A percentile compares a stretch with the other conserved stretches of the same genome.
phyloP scores from a whole-genome alignment of 2,888 invertebrate species.

The Lepidochrysops patricia region DNA sequence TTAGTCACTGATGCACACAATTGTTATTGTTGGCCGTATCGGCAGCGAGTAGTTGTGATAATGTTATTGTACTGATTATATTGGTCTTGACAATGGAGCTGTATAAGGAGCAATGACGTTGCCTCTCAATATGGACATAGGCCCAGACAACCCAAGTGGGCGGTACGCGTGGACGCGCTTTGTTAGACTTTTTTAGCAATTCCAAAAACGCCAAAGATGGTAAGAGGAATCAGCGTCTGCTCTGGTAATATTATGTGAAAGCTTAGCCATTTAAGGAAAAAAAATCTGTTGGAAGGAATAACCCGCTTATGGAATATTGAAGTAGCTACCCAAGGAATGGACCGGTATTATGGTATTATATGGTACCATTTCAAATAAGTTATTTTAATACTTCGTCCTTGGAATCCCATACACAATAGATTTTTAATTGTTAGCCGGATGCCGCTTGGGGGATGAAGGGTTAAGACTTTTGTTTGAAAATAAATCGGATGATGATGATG shows the following conservation, averaged over 20 bases:
- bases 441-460: no score
- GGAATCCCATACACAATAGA: no score
- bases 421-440: no score
- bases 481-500: not conserved
- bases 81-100: slow-evolving; percentile 9
- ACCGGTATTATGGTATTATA: no score
- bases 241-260: no score
- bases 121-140: not conserved
- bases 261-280: no score
- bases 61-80: slow-evolving; percentile 2
- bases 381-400: no score
- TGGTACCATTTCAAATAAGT: no score
- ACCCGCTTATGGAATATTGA: no score
- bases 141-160: not conserved
- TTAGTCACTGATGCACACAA: not conserved
- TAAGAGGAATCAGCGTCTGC: not conserved
- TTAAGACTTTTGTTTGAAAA: no score
- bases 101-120: slow-evolving; percentile 6
- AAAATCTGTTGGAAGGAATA: no score
- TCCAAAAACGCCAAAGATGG: not conserved
- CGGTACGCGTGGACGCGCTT: not conserved
- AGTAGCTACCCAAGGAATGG: no score
- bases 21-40: not conserved
- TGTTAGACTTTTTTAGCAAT: not conserved
- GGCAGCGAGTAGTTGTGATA: not conserved